Base-by-base conservation (phyloP, 2,888 invertebrate genomes). In the Ectemnius cavifrons region DNA sequence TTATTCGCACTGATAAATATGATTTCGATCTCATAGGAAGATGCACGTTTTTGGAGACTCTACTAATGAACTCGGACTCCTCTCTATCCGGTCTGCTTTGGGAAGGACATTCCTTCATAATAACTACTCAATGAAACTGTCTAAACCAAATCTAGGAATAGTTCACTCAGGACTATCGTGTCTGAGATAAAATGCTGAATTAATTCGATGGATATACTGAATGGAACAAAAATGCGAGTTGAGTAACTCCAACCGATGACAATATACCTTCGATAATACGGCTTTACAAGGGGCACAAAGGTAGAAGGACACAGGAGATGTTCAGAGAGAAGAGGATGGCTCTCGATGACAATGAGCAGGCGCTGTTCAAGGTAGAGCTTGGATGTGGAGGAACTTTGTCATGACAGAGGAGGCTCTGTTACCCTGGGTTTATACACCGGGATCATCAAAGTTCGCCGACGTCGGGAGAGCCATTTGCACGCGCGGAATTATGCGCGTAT, bases 401-500 rank as follows among this genome's bases (percentile, higher is more conserved):
- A 37, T 18, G 4, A 49, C 46, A 16, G 37, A 14, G 8, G 45
- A 46, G 14, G 37, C 1, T 46, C 14, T 61, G 28, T 57, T 67
- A 27, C 28, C 18, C 16, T 49, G 61, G 23, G 49, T 61, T 73
- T 61, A 58, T 60, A 13, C 49, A 37, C 45, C 57, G 63, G 23
- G 58, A 75, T 66, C 49, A 23, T 69, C 69, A 66, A 73, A 75
- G 64, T 69, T 46, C 46, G 59, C 65, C 73, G 66, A 73, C 60
- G 56, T 23, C 37, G 46, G 62, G 13, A 23, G 52, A 77, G 70
- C 67, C 63, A 66, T 75, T 74, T 77, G 71, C 70, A 69, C 70
- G 73, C 67, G 65, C 70, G 49, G 70, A 70, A 78, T 78, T 70
- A 63, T 65, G 65, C 66, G 67, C 62, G 67, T 70, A 76, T 76